These are phyloP conservation scores for Caenorhabditis sp. DNA, from an alignment of 2,888 invertebrate genomes.

Conservation along the genomic window DNA sequence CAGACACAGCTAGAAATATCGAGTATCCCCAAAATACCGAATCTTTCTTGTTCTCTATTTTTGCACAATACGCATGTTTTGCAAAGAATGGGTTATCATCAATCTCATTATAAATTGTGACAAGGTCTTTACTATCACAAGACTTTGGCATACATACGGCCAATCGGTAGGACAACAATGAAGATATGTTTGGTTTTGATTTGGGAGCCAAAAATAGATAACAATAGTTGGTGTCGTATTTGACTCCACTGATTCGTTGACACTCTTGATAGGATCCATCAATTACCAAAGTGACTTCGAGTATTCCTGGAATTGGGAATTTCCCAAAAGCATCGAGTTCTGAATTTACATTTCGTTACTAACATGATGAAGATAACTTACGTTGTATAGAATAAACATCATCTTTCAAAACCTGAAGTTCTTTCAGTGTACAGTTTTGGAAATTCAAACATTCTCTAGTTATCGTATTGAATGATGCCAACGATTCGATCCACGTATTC, in stretches of 20 bases:
- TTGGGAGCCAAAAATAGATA: slow-evolving; percentile 1
- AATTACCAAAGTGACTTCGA: slow-evolving; percentile 16
- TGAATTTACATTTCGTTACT: background rate
- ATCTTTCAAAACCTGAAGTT: slow-evolving; percentile 9
- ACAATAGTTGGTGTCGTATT: slow-evolving; percentile 35
- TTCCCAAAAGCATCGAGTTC: slow-evolving; percentile 31
- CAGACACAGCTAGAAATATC: slow-evolving; percentile 20
- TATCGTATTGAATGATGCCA: slow-evolving; percentile 4
- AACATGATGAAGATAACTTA: background rate
- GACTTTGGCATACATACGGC: slow-evolving; percentile 37
- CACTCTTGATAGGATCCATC: slow-evolving; percentile 40
- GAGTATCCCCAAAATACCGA: slow-evolving; percentile 29
- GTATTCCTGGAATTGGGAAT: slow-evolving; percentile 13
- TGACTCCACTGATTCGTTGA: slow-evolving; percentile 12
- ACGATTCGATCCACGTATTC: slow-evolving; percentile 12
- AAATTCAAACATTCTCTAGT: slow-evolving; percentile 14
- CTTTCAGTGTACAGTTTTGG: slow-evolving; percentile 18
- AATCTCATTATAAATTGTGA: background rate
- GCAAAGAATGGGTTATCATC: slow-evolving; percentile 14
- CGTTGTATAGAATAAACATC: slow-evolving; percentile 28
- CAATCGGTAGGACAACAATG: slow-evolving; percentile 9
- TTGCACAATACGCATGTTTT: slow-evolving; percentile 13
- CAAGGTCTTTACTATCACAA: slow-evolving; percentile 7
- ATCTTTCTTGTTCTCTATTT: slow-evolving; percentile 23
- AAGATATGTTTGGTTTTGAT: background rate